Evolutionary conservation across 2,797 vertebrate genomes (phyloP).

Genomic region (Eremophila alpestris): DNA sequence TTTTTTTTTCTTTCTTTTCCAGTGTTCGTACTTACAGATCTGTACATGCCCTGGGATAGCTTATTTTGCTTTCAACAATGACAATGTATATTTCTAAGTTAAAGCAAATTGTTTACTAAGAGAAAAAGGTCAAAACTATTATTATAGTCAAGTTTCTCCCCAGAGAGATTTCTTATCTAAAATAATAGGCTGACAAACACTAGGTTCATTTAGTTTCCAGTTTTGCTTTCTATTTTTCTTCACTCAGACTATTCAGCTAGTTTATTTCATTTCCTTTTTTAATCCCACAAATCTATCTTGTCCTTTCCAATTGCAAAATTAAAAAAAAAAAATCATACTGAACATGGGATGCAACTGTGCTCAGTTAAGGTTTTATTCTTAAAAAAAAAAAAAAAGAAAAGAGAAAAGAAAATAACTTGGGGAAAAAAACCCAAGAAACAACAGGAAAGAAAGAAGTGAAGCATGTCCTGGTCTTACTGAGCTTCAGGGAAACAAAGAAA

Average conservation of each 20-base stretch:
- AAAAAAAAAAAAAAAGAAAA: not conserved
- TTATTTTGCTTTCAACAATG: not conserved
- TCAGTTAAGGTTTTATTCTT: not conserved
- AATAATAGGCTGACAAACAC: not conserved
- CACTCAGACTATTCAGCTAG: not conserved
- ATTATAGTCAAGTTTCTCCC: not conserved
- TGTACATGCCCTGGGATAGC: not conserved
- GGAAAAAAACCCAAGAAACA: not conserved
- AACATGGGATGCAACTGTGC: not conserved
- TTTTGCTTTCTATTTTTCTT: not conserved
- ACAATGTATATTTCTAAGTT: not conserved
- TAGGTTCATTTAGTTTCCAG: not conserved
- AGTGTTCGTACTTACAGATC: not conserved
- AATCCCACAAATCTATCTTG: not conserved
- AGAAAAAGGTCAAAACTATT: not conserved
- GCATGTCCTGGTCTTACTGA: not conserved
- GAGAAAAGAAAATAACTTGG: not conserved
- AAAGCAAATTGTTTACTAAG: conserved; percentile 10
- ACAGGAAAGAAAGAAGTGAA: not conserved
- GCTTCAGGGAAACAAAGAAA: not conserved
- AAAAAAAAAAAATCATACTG: not conserved
- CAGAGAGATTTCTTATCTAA: not conserved
- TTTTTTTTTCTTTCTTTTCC: not conserved
- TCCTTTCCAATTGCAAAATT: accelerated
- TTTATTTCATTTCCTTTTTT: not conserved